A percentile compares a stretch with the other conserved stretches of the same genome.
Evolutionary conservation across 2,113 vertebrate species (phyloP).

Genomic region (Sapayoa aenigma): DNA sequence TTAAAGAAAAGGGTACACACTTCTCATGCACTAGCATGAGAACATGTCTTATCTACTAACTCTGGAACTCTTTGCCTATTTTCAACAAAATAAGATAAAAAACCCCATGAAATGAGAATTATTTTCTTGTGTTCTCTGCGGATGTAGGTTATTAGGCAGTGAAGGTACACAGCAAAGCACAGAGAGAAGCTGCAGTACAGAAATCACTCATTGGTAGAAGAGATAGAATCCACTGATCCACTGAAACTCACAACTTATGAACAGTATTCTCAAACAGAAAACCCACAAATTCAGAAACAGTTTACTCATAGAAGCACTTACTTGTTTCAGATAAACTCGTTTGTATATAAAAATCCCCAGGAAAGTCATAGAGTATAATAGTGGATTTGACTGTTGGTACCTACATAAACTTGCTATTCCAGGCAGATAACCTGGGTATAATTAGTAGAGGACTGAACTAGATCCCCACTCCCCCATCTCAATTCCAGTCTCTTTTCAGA

Average conservation of each 20-base stretch:
- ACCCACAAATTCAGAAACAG: not conserved
- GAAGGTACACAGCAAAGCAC: not conserved
- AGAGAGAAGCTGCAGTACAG: not conserved
- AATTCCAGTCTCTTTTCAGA: not conserved
- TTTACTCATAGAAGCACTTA: not conserved
- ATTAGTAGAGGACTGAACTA: not conserved
- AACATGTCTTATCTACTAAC: not conserved
- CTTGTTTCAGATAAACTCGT: not conserved
- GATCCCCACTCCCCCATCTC: accelerated
- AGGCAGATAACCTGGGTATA: not conserved
- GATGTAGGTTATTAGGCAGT: too few species aligned
- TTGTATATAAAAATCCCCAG: not conserved
- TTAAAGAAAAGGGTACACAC: not conserved
- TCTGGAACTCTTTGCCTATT: not conserved
- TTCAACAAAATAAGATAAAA: not conserved
- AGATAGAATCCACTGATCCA: not conserved
- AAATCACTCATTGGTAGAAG: not conserved
- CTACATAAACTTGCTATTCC: not conserved
- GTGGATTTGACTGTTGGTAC: not conserved
- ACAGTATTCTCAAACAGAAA: not conserved
- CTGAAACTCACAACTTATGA: not conserved
- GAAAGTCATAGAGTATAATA: accelerated
- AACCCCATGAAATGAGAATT: not conserved
- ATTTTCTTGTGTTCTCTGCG: not conserved
- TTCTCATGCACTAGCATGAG: not conserved